Evolutionary conservation across 2,888 invertebrate species (phyloP), one percentile per base, ranked within the genome.

Genomic region (Hetaerina titia): DNA sequence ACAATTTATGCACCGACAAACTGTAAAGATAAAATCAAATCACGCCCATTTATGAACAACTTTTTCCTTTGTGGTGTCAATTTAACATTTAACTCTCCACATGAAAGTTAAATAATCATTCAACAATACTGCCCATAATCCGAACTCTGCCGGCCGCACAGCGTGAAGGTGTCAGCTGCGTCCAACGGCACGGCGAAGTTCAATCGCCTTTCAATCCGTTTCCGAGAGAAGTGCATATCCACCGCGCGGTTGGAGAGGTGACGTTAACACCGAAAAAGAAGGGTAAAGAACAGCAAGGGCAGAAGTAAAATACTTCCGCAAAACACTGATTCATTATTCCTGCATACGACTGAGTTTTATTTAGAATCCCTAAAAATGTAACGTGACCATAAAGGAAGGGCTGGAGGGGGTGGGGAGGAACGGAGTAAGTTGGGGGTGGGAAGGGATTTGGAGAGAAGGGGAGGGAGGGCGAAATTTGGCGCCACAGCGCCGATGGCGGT

Each of bases 401-500:
- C 64, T 64, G 63, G 25, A 64, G 5, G 64, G 45, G 63, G 69
- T 0, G 31, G 64, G 63, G 64, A 63, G 94, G 63, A 63, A 22
- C 25, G 58, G 90, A 56, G n/a, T 22, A 57, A 69, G 69, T 69
- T 19, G 94, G 31, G n/a, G 88, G 74, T 22, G 56, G 94, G 64
- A 31, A 31, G 74, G 81, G 64, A 13, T 15, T 2, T n/a, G 63
- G 60, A n/a, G 63, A 63, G 58, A 31, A 63, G 69, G 69, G 11
- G 9, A 45, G 15, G 63, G 63, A 69, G 58, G 94, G 64, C 57
- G 87, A 94, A 88, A 89, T 81, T n/a, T 13, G n/a, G 63, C 56
- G 19, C 69, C 81, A 56, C 22, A 45, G 15, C n/a, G 69, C 22
- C 31, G 31, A 25, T 64, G 22, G 9, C 45, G 31, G 57, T 17